Conservation (phyloP, 2,888 invertebrate species). For the Abrostola triplasia region DNA sequence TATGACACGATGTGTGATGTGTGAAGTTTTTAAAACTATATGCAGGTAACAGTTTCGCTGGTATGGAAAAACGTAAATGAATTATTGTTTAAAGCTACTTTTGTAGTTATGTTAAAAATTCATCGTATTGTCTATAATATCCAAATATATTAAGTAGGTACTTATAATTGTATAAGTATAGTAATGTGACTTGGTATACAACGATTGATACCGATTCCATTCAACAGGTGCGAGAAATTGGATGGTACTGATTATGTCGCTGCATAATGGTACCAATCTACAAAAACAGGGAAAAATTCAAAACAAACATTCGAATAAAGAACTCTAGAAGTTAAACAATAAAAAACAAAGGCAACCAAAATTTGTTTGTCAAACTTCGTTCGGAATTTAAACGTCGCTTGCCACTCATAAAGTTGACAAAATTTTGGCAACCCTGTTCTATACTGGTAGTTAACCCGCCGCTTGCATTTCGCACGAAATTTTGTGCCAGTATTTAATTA, state of each 20-base stretch:
- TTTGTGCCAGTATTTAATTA: constrained; percentile 79
- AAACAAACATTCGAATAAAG: constrained; percentile 30
- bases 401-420: constrained; percentile 46
- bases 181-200: background rate
- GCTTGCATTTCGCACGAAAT: constrained; percentile 81
- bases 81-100: too few relatives aligned
- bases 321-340: constrained; percentile 18
- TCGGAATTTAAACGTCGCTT: constrained; percentile 25
- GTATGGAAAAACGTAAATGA: background rate
- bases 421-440: constrained; percentile 57
- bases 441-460: constrained; percentile 62
- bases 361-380: constrained; percentile 30
- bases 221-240: background rate
- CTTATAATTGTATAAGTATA: background rate
- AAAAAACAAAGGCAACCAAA: constrained; percentile 20
- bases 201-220: background rate
- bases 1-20: constrained; percentile 39
- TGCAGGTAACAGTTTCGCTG: too few relatives aligned
- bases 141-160: too few relatives aligned
- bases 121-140: too few relatives aligned
- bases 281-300: constrained; percentile 1
- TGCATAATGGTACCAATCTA: background rate
- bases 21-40: background rate
- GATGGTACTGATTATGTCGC: background rate
- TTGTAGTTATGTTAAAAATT: too few relatives aligned